Evolutionary conservation across 2,113 vertebrate genomes (phyloP).

Genomic region (Eurypyga helias): DNA sequence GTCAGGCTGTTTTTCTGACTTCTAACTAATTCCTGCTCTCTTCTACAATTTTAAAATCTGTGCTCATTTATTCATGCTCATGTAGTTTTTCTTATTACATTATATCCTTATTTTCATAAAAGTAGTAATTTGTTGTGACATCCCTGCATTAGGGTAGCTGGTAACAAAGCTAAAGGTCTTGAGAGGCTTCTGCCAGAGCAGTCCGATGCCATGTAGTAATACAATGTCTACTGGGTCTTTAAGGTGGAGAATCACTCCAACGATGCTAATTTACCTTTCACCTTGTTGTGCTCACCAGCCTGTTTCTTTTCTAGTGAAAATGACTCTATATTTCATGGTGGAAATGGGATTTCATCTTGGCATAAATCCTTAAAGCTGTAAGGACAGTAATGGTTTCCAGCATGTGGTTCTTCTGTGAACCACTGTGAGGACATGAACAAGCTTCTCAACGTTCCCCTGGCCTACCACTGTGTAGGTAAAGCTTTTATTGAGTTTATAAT

Average conservation of each 20-base stretch:
- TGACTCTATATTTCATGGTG: background rate
- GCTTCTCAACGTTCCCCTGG: background rate
- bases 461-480: background rate
- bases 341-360: background rate
- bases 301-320: background rate
- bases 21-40: background rate
- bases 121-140: background rate
- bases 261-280: background rate
- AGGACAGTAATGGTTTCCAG: background rate
- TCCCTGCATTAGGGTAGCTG: background rate
- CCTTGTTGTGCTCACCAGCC: background rate
- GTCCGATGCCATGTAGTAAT: background rate
- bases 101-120: background rate
- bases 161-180: background rate
- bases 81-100: background rate
- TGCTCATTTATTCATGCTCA: background rate
- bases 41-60: background rate
- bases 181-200: background rate
- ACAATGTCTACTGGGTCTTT: background rate
- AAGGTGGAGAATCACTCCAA: background rate
- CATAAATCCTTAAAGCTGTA: background rate
- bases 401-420: background rate
- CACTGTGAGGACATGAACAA: background rate
- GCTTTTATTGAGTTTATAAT: background rate
- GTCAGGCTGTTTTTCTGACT: background rate